Conservation (phyloP, 2,797 vertebrate genomes). For the Gambusia yucatana region DNA sequence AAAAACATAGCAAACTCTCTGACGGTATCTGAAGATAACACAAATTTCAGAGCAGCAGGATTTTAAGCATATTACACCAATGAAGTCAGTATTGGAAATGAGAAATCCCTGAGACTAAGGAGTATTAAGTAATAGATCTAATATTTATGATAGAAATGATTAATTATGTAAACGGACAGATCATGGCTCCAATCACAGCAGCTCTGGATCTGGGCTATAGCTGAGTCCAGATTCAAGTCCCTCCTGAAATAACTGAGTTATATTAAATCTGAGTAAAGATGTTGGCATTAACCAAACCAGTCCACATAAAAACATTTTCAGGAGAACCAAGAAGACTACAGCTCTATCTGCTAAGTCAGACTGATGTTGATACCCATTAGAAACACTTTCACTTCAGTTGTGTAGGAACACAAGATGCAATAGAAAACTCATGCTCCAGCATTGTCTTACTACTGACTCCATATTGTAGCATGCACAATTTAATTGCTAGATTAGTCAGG, state of each 20-base stretch:
- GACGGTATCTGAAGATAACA: conserved; percentile 24
- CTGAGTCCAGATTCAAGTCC: no score
- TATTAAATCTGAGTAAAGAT: neutral
- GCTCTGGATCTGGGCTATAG: neutral
- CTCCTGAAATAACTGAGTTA: neutral
- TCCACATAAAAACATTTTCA: neutral
- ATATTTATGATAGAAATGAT: neutral
- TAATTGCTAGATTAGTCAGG: neutral
- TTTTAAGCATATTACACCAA: conserved; percentile 2
- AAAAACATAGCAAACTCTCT: conserved; percentile 12
- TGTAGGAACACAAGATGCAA: neutral
- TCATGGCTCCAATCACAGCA: neutral
- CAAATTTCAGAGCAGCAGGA: neutral
- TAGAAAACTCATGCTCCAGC: neutral
- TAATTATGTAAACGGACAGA: neutral
- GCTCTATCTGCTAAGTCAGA: neutral
- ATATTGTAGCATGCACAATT: neutral
- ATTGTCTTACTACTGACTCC: neutral
- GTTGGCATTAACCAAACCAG: neutral
- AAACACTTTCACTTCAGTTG: neutral
- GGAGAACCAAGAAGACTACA: neutral
- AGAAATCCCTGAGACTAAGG: neutral
- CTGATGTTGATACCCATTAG: neutral
- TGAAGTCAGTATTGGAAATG: neutral
- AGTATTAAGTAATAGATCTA: neutral